Conservation (phyloP, 2,888 invertebrate species). For the Phyllotreta striolata region DNA sequence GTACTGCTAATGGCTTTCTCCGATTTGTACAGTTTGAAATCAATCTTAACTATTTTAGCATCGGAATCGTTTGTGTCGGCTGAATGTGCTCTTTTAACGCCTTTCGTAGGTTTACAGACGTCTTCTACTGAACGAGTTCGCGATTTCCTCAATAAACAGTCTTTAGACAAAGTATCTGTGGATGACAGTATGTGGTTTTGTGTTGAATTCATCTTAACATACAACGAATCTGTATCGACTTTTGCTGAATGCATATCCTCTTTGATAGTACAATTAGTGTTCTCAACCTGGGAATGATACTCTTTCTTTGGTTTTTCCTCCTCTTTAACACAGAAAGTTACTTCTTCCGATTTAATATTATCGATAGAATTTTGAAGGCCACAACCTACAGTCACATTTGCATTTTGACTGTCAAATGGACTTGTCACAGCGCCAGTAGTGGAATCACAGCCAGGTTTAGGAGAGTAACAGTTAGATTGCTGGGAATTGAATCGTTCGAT, state of each 20-base stretch:
- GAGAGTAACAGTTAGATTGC: slow-evolving; percentile 27
- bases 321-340: slow-evolving; percentile 30
- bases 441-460: slow-evolving; percentile 50
- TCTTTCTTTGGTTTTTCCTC: slow-evolving; percentile 45
- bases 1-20: slow-evolving; percentile 29
- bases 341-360: slow-evolving; percentile 32
- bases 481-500: slow-evolving; percentile 21
- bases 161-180: slow-evolving; percentile 38
- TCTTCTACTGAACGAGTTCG: slow-evolving; percentile 55
- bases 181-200: slow-evolving; percentile 49
- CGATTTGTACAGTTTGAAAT: slow-evolving; percentile 46
- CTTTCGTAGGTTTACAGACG: slow-evolving; percentile 43
- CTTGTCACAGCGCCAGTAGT: slow-evolving; percentile 48
- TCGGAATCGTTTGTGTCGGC: slow-evolving; percentile 48
- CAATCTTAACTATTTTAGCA: slow-evolving; percentile 47
- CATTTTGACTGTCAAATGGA: slow-evolving; percentile 40
- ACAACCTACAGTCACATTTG: slow-evolving; percentile 44
- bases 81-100: slow-evolving; percentile 53
- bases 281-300: slow-evolving; percentile 47
- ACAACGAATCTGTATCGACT: slow-evolving; percentile 55
- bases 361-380: slow-evolving; percentile 47
- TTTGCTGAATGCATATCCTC: slow-evolving; percentile 55
- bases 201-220: slow-evolving; percentile 46
- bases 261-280: slow-evolving; percentile 51
- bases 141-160: slow-evolving; percentile 48